Evolutionary conservation across 2,113 vertebrate genomes (phyloP).

Genomic region (Phylloscopus trochilus): DNA sequence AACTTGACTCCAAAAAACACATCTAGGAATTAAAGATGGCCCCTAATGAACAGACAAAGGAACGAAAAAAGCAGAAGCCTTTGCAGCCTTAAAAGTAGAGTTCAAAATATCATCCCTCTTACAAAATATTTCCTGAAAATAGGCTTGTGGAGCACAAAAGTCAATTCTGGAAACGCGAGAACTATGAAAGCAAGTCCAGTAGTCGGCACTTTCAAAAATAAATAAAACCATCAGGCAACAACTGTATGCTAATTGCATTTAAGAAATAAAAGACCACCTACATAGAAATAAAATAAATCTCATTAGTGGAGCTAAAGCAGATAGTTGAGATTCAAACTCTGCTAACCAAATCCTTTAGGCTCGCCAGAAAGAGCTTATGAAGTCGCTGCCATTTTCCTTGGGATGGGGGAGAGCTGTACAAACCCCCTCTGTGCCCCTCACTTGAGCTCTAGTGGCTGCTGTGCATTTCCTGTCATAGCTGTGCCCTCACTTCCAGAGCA

Average conservation of each 20-base stretch:
- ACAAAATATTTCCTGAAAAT: constrained; percentile 60
- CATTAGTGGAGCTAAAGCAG: constrained; percentile 10
- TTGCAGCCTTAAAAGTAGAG: constrained; percentile 35
- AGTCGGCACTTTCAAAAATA: constrained; percentile 50
- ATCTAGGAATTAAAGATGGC: constrained; percentile 45
- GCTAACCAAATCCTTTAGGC: neutral
- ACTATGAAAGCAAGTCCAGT: constrained; percentile 54
- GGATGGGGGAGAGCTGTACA: neutral
- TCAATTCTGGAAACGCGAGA: constrained; percentile 46
- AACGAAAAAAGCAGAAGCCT: constrained; percentile 42
- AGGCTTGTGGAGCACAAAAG: constrained; percentile 25
- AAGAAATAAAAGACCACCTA: constrained; percentile 36
- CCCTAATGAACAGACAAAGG: constrained; percentile 41
- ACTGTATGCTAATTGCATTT: constrained; percentile 57
- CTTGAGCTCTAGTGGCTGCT: fast-evolving
- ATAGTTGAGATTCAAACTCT: neutral
- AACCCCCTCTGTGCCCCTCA: neutral
- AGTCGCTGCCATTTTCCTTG: neutral
- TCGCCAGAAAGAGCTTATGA: neutral
- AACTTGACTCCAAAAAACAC: neutral
- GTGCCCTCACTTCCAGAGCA: neutral
- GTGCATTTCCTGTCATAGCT: neutral
- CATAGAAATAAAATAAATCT: constrained; percentile 33
- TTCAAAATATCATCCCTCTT: constrained; percentile 43
- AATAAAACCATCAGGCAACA: constrained; percentile 59